Conservation (phyloP, 2,888 invertebrate genomes). For the Tuta absoluta region DNA sequence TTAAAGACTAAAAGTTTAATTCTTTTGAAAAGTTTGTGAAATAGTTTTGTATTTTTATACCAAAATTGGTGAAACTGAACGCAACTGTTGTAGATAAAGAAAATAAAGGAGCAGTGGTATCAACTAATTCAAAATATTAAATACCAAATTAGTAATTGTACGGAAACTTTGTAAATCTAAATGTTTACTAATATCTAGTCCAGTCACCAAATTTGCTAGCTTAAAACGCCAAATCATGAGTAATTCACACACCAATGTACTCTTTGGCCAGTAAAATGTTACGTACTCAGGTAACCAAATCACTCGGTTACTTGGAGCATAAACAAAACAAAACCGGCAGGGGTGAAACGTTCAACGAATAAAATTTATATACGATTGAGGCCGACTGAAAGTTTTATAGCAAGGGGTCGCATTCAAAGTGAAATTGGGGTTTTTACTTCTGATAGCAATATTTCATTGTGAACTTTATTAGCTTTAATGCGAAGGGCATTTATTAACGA, state of each 20-base stretch:
- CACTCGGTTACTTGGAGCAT: constrained; percentile 51
- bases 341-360: constrained; percentile 45
- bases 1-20: constrained; percentile 5
- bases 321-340: constrained; percentile 54
- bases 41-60: too few relatives aligned
- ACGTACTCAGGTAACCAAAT: constrained; percentile 60
- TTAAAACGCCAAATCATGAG: too few relatives aligned
- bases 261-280: constrained; percentile 36
- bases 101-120: too few relatives aligned
- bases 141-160: too few relatives aligned
- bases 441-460: constrained; percentile 70
- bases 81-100: too few relatives aligned
- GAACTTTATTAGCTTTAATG: constrained; percentile 70
- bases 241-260: constrained; percentile 27
- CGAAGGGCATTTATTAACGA: constrained; percentile 63
- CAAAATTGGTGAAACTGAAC: too few relatives aligned
- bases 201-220: neutral
- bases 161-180: too few relatives aligned
- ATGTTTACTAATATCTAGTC: neutral
- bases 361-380: constrained; percentile 66
- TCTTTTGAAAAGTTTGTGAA: neutral
- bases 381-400: constrained; percentile 69
- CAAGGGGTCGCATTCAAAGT: constrained; percentile 52
- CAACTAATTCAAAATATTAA: too few relatives aligned
- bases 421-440: constrained; percentile 61